Evolutionary conservation across 2,113 vertebrate genomes (phyloP), one percentile per base, ranked within the genome.

Genomic region (Heterotis niloticus): DNA sequence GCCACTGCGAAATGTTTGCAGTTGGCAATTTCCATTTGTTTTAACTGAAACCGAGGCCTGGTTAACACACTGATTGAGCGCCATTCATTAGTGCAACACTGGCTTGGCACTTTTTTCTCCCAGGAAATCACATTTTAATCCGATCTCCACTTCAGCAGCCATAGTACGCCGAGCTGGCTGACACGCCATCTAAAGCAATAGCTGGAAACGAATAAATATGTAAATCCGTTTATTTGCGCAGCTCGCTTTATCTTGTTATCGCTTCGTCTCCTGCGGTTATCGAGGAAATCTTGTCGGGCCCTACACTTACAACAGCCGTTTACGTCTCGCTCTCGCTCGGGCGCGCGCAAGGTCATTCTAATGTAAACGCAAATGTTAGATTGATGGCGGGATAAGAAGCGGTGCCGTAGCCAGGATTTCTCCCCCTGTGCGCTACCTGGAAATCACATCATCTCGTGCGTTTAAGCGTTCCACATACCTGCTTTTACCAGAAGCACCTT

Each of bases 171-270:
- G 20, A 23, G 52, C 71, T 67, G 16, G 9, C 72, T 51, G 67
- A 62, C 65, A 56, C 12, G 14, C 70, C 72, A 23, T n/a, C 66
- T 54, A 44, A 10, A 69, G 80, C 72, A 78, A 80, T 66, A 66
- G 23, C 60, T 66, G 73, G 23, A 76, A 34, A 64, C 57, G 76
- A 54, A 79, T 77, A 81, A 80, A 77, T 77, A 82, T 82, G 81
- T 57, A 82, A 79, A 81, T 81, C 64, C 17, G 68, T 82, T 77
- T 29, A 76, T 78, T 78, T 84, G 64, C 66, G 71, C 18, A 16
- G 51, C 80, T 81, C 69, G 77, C 69, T 72, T 56, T 81, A 68
- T 81, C 78, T 79, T 71, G 68, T 78, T 69, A 77, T 64, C 69
- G 44, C 11, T 17, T 51, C 51, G 68, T 75, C 80, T 79, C 59